Percentiles rank a stretch among this genome's conserved stretches.
phyloP scores from a whole-genome alignment of 2,888 invertebrate genomes.

The Scaptomyza cyrtandrae region DNA sequence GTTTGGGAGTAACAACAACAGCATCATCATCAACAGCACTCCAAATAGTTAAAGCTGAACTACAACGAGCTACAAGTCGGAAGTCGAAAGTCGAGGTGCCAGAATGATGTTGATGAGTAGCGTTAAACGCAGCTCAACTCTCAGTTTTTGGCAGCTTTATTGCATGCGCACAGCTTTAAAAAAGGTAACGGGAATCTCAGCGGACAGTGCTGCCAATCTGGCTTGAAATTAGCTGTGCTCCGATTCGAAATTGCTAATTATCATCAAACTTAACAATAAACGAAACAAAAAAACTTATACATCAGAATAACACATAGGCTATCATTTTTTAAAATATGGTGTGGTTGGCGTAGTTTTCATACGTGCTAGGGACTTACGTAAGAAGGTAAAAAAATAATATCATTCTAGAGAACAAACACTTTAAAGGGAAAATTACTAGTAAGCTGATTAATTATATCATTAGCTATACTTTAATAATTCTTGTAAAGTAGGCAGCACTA shows the following conservation, averaged over 20 bases:
- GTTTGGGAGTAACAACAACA: background rate
- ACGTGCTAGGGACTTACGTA: too few species aligned
- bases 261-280: too few species aligned
- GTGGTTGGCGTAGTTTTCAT: too few species aligned
- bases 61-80: conserved; percentile 19
- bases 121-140: conserved; percentile 29
- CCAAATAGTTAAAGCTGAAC: conserved; percentile 27
- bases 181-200: background rate
- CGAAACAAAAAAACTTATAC: too few species aligned
- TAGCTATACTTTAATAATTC: too few species aligned
- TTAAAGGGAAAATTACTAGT: too few species aligned
- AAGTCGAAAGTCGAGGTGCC: conserved; percentile 9
- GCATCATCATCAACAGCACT: background rate
- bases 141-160: conserved; percentile 31
- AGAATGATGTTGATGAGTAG: conserved; percentile 10
- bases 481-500: conserved; percentile 5
- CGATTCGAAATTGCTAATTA: too few species aligned
- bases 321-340: too few species aligned
- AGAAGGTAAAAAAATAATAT: too few species aligned
- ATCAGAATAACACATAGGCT: too few species aligned
- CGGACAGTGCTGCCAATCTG: background rate
- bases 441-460: too few species aligned
- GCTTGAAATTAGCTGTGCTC: background rate
- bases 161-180: conserved; percentile 17
- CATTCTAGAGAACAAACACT: too few species aligned